Base-by-base conservation (phyloP, 2,888 invertebrate species). In the Drosophila helvetica region DNA sequence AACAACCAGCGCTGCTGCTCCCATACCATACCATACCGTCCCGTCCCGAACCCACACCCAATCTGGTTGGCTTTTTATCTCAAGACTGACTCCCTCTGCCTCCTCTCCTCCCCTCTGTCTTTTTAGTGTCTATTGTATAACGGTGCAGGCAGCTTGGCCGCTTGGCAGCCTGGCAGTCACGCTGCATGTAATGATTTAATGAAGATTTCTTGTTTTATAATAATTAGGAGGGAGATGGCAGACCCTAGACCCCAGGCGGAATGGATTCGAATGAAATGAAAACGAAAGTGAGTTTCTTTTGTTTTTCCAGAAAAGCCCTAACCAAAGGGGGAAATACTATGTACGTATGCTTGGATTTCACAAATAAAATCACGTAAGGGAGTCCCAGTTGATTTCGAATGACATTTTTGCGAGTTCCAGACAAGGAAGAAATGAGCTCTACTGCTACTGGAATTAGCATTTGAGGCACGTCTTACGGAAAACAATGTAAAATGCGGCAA, bases 251-350 rank as follows among this genome's bases (percentile, higher is more conserved):
- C 38, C 38, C 33, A 17, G 54, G 18, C 27, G 2, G 15, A 38
- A 38, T 38, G 15, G 10, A 15, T 15, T 27, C 27, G 45, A 48
- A n/a, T 45, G 51, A 64, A 50, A 58, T 59, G 77, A 83, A 84
- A 87, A 88, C 56, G 87, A 84, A 84, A 84, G 83, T 84, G 74
- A 70, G 75, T 80, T 83, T 69, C 74, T 66, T 67, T 59, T 56
- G 52, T 50, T 58, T 58, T 46, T 46, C 53, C 56, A 27, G 30
- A 33, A 19, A 52, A 46, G 15, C 52, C 33, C 19, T 52, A 45
- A 19, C 8, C 27, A 47, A 38, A 38, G 6, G 56, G 69, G 70
- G 56, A 57, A 69, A 50, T 38, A n/a, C 7, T 5, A 38, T 7
- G 0, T 10, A 30, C 10, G 38, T 38, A 15, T 38, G 38, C 38